Evolutionary conservation across 2,888 invertebrate species (phyloP).

Genomic region (Seira musarum): DNA sequence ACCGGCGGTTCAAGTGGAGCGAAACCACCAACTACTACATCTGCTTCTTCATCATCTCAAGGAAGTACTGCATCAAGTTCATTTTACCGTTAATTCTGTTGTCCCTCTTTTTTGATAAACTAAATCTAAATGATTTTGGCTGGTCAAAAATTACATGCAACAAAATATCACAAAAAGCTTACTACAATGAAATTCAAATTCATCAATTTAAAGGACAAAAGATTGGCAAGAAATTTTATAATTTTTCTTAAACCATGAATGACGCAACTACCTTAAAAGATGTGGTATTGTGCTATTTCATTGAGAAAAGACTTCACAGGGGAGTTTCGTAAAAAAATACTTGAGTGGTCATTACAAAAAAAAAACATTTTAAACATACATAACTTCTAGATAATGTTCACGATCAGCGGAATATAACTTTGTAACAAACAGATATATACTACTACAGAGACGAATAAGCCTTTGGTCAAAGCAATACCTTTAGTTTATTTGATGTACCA

Average conservation of each 20-base stretch:
- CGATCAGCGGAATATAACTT: conserved; percentile 13
- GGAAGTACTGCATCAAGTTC: conserved; percentile 49
- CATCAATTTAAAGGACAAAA: conserved; percentile 12
- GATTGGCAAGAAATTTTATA: conserved; percentile 25
- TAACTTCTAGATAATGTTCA: background rate
- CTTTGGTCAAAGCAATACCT: conserved; percentile 60
- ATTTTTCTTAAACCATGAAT: conserved; percentile 27
- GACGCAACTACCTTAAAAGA: conserved; percentile 14
- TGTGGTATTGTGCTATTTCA: conserved; percentile 29
- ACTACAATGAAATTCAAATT: background rate
- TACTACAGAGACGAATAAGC: conserved; percentile 54
- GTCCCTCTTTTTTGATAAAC: background rate
- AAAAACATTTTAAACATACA: conserved; percentile 1
- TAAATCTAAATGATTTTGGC: background rate
- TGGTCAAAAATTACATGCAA: background rate
- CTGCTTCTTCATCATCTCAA: conserved; percentile 37
- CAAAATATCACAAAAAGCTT: conserved; percentile 15
- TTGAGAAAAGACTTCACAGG: conserved; percentile 51
- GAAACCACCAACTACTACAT: conserved; percentile 51
- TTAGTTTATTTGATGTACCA: conserved; percentile 40
- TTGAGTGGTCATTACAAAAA: conserved; percentile 14
- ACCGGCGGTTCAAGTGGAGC: conserved; percentile 19
- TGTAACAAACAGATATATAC: conserved; percentile 20
- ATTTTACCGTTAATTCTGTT: conserved; percentile 52
- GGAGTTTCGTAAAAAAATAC: conserved; percentile 24